phyloP scores from a whole-genome alignment of 2,888 invertebrate genomes.

The Ligdia adustata region DNA sequence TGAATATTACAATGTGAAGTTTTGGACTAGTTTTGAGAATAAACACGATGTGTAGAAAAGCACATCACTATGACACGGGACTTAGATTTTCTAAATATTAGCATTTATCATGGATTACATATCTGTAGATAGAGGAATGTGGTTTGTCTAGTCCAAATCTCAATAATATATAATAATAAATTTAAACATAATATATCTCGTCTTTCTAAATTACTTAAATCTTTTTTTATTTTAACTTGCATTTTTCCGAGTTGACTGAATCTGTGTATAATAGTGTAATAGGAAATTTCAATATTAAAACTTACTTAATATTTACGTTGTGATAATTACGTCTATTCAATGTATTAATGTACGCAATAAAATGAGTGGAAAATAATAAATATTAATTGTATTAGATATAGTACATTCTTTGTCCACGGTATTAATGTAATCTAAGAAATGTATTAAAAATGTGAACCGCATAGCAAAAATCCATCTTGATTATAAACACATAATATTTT shows the following conservation, averaged over 20 bases:
- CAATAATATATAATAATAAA: slow-evolving; percentile 61
- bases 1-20: no score
- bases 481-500: no score
- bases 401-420: slow-evolving; percentile 58
- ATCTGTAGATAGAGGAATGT: slow-evolving; percentile 83
- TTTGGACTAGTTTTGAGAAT: slow-evolving; percentile 67
- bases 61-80: slow-evolving; percentile 73
- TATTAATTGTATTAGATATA: slow-evolving; percentile 46
- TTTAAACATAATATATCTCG: slow-evolving; percentile 66
- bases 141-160: slow-evolving; percentile 83
- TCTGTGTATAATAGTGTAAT: slow-evolving; percentile 66
- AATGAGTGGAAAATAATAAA: slow-evolving; percentile 19
- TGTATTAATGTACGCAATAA: slow-evolving; percentile 51
- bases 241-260: slow-evolving; percentile 75
- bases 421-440: slow-evolving; percentile 41
- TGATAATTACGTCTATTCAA: slow-evolving; percentile 55
- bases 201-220: slow-evolving; percentile 63
- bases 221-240: slow-evolving; percentile 63
- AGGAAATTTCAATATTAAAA: slow-evolving; percentile 47
- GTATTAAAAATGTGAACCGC: slow-evolving; percentile 38
- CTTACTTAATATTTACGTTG: slow-evolving; percentile 34
- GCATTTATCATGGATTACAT: slow-evolving; percentile 83
- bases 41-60: slow-evolving; percentile 63
- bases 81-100: slow-evolving; percentile 78
- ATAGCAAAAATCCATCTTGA: no score